Evolutionary conservation across 2,113 vertebrate species (phyloP), one percentile per base, ranked within the genome.

Genomic region (Cyprinodon variegatus): DNA sequence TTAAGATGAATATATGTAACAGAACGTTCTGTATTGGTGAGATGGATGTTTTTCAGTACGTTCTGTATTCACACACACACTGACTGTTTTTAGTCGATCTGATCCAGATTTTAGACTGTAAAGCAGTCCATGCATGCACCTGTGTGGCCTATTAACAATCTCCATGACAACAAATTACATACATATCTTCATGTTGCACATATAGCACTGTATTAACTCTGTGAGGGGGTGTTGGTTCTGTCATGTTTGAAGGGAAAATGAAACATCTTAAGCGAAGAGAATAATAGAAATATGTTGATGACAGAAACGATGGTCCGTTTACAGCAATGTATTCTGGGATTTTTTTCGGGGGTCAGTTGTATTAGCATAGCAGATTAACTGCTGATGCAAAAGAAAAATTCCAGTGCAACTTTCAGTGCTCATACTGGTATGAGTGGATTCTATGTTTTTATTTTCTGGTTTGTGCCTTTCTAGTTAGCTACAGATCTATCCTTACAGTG

Each of bases 401-500:
- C 4, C 17, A 7, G 41, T 41, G n/a, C 67, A 61, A 41, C 46
- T 13, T 5, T 3, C 62, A 65, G 1, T 72, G 4, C 17, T 6
- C 48, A 61, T 11, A 46, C 8, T 46, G 10, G 40, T 72, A 65
- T 39, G 6, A 68, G 69, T 79, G 39, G 85, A 38, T 71, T 4
- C 4, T 69, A 50, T 61, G 38, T 82, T 68, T 43, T 74, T 68
- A 29, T 64, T 48, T 83, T 86, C 88, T 84, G 61, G 29, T 89
- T 89, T 91, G 92, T 94, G 90, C 92, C 91, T 93, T 93, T 93
- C 76, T 57, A 59, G 83, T 85, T 82, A 73, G 65, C 70, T 46
- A 62, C 60, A 70, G 67, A 50, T 65, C 48, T 67, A n/a, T 12
- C 76, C 45, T 62, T 53, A 62, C n/a, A 37, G 67, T 48, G 68